Conservation (phyloP, 2,797 vertebrate species). For the Thripadectes ignobilis region DNA sequence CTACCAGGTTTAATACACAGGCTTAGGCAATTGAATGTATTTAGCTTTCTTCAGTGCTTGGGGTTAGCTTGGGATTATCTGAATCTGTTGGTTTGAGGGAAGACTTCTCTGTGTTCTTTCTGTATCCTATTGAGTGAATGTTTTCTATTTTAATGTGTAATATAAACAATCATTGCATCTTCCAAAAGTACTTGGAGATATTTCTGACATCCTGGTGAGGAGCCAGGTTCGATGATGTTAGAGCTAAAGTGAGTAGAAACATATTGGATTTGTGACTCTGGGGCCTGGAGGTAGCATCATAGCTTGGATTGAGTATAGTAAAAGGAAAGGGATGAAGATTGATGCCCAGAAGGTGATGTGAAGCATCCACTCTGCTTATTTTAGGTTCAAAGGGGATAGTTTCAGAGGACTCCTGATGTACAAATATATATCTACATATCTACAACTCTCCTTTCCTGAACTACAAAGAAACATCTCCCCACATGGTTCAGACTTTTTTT, state of each 20-base stretch:
- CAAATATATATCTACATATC: not conserved
- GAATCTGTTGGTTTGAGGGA: not conserved
- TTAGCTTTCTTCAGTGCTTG: not conserved
- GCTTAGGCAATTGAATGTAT: fast-evolving
- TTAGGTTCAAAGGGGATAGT: not conserved
- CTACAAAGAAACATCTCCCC: not conserved
- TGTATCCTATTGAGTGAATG: not conserved
- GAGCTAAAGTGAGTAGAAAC: not conserved
- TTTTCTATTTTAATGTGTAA: not conserved
- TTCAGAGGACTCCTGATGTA: not conserved
- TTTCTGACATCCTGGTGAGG: not conserved
- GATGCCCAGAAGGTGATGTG: not conserved
- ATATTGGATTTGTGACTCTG: not conserved
- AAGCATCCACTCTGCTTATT: not conserved
- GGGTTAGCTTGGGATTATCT: not conserved
- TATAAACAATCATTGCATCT: not conserved
- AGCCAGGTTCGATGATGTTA: not conserved
- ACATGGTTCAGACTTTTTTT: not conserved
- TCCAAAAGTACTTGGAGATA: not conserved
- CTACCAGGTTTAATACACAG: not conserved
- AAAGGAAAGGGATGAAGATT: not conserved
- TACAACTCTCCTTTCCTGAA: not conserved
- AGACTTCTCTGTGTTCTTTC: not conserved
- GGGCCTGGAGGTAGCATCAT: not conserved
- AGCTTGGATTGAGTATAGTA: not conserved